Percentiles rank a stretch among this genome's conserved stretches.
phyloP scores from a whole-genome alignment of 2,888 invertebrate genomes.

The Drosophila paracracens region DNA sequence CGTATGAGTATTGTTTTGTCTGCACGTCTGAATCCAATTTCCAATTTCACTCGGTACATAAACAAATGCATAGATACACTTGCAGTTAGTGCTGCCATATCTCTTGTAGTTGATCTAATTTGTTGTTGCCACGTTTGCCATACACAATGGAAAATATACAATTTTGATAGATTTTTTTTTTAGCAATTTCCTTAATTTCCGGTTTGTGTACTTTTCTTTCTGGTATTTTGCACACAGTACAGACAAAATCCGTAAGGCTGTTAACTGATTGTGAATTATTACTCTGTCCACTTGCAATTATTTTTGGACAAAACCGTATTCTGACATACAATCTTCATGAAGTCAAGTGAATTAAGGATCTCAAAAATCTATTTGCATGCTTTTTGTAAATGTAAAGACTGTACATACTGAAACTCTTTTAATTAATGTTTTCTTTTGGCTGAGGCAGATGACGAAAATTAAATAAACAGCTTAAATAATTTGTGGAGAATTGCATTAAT shows the following conservation, averaged over 20 bases:
- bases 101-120: constrained; percentile 38
- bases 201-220: constrained; percentile 2
- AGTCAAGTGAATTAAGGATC: constrained; percentile 3
- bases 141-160: constrained; percentile 17
- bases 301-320: neutral
- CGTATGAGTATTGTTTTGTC: constrained; percentile 35
- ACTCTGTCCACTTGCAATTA: neutral
- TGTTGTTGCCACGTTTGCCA: constrained; percentile 28
- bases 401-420: neutral
- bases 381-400: neutral
- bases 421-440: neutral
- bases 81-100: constrained; percentile 18
- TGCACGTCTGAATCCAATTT: constrained; percentile 54
- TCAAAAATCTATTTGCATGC: constrained; percentile 5
- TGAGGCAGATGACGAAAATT: constrained; percentile 9
- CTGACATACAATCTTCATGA: neutral
- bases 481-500: constrained; percentile 42
- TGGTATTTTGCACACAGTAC: neutral
- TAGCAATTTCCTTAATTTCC: constrained; percentile 43
- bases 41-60: constrained; percentile 18
- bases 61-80: neutral
- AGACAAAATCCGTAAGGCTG: constrained; percentile 5
- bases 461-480: constrained; percentile 38
- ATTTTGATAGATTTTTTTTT: constrained; percentile 35
- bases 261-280: neutral